Conservation (phyloP, 2,113 vertebrate genomes). For the Semicossyphus pulcher region DNA sequence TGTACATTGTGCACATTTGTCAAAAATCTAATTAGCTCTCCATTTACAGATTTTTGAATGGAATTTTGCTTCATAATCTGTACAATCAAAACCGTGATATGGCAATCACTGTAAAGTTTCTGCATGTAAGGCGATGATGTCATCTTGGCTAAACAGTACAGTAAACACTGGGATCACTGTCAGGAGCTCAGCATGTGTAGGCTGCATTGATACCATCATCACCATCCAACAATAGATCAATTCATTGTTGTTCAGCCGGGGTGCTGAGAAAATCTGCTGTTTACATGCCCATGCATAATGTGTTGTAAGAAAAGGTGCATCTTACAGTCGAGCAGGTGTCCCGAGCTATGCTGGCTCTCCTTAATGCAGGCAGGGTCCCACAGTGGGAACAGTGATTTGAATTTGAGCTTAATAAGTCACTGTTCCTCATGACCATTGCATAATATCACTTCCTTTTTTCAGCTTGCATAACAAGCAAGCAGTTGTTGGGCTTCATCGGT, state of each 20-base stretch:
- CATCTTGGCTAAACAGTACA: background rate
- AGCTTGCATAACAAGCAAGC: background rate
- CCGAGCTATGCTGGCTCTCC: rapidly evolving
- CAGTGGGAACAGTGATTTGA: background rate
- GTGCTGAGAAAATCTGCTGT: constrained; percentile 6
- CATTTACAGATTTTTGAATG: background rate
- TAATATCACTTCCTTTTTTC: background rate
- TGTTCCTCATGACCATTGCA: background rate
- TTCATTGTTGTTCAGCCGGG: constrained; percentile 23
- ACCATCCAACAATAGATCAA: constrained; percentile 22
- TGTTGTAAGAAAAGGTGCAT: background rate
- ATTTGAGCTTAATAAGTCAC: constrained; percentile 2
- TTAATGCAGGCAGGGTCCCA: background rate
- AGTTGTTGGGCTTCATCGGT: background rate
- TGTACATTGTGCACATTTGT: background rate
- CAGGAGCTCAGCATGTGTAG: constrained; percentile 23
- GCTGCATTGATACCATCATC: constrained; percentile 9
- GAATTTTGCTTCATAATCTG: background rate
- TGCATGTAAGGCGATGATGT: background rate
- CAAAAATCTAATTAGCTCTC: background rate
- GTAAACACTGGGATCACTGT: background rate
- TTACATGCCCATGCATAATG: background rate
- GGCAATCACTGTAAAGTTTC: background rate
- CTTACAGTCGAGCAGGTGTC: constrained; percentile 11
- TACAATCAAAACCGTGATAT: background rate